Evolutionary conservation across 2,113 vertebrate genomes (phyloP), one percentile per base, ranked within the genome.

Genomic region (Albula glossodonta): DNA sequence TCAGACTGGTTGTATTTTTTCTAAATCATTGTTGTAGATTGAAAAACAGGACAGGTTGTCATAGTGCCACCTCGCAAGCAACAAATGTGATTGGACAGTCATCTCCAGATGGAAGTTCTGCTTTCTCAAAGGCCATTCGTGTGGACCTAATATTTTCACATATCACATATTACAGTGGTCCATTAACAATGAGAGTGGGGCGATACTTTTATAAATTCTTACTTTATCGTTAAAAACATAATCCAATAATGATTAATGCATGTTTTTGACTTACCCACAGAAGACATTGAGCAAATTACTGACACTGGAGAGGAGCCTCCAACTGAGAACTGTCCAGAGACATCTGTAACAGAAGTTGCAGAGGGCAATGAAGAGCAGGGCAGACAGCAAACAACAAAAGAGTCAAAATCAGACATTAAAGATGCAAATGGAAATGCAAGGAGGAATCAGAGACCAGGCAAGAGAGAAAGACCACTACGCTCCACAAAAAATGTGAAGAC

Each of bases 301-400:
- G n/a, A 80, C 74, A 11, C 0, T 50, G 17, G 17, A 48, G 56
- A 66, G 19, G 22, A 53, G 81, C 52, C 17, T 53, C 2, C 66
- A 5, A 22, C 51, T 83, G 88, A 83, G 7, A 90, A 87, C 31
- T 70, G 22, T 88, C 88, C n/a, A 78, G 83, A 12, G 88, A 89
- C 79, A 51, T 52, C 11, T 91, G 87, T 52, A 84, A 12, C 31
- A 41, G 31, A 51, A 83, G 31, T 25, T 84, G 22, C 86, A 87
- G 9, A 86, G 70, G 41, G 52, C 89, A 89, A 50, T 25, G 89
- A 89, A 80, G 84, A 85, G 88, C 84, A 0, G 86, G 88, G 3
- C 85, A 89, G n/a, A 89, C 89, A 87, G 86, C 87, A 2, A 80
- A 87, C 53, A 85, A 74, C 25, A 88, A 87, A 17, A 86, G 91